Conservation (phyloP, 2,888 invertebrate genomes). For the Ophioninae sp. region DNA sequence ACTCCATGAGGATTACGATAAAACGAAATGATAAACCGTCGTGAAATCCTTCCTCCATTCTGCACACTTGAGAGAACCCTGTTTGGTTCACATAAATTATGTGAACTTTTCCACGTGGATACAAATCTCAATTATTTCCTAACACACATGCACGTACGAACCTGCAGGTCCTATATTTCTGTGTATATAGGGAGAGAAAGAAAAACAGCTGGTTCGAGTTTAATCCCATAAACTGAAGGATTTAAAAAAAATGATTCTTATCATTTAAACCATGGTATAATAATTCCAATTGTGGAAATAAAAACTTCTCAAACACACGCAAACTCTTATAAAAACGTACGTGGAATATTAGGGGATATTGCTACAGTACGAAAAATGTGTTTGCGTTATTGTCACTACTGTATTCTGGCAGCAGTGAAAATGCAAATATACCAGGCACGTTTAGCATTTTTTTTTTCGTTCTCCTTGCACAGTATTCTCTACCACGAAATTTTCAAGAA, state of each 20-base stretch:
- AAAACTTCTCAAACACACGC: neutral
- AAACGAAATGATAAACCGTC: slow-evolving; percentile 57
- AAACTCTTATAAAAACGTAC: neutral
- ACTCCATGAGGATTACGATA: slow-evolving; percentile 55
- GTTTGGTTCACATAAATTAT: slow-evolving; percentile 18
- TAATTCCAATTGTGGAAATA: neutral
- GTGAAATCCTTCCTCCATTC: slow-evolving; percentile 24
- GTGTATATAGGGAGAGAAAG: neutral
- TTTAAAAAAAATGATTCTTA: neutral
- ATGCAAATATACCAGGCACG: no score
- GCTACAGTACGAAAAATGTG: neutral
- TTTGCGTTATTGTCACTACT: neutral
- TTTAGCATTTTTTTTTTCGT: neutral
- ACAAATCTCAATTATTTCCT: slow-evolving; percentile 36
- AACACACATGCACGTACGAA: neutral
- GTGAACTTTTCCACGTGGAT: slow-evolving; percentile 31
- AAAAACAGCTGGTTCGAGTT: neutral
- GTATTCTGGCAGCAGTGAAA: neutral
- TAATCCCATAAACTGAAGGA: neutral
- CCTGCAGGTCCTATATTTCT: neutral
- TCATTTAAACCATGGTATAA: neutral
- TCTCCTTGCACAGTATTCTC: neutral
- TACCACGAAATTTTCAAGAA: neutral
- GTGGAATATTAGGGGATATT: neutral
- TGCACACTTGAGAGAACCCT: slow-evolving; percentile 24